Evolutionary conservation across 2,797 vertebrate genomes (phyloP).

Genomic region (Clarias laeviceps): DNA sequence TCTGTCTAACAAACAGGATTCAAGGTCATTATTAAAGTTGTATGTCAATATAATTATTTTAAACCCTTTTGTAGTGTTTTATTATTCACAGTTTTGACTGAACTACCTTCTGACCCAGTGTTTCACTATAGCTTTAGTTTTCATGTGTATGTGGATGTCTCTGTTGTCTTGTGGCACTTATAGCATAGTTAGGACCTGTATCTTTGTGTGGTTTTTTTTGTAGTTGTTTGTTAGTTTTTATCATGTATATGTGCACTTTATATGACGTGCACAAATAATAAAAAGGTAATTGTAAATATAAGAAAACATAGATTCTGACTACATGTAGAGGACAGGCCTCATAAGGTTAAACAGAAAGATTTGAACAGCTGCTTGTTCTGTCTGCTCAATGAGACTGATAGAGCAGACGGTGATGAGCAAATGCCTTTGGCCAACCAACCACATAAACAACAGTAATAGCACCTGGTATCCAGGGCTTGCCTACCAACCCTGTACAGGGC

Average conservation of each 20-base stretch:
- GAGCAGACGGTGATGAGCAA: conserved; percentile 52
- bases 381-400: conserved; percentile 68
- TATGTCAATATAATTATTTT: neutral
- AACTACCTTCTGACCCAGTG: neutral
- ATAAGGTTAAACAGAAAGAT: conserved; percentile 51
- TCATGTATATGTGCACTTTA: neutral
- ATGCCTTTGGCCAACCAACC: conserved; percentile 41
- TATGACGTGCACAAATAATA: neutral
- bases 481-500: neutral
- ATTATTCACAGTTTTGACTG: neutral
- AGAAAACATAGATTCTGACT: neutral
- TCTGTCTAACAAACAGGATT: neutral
- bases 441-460: conserved; percentile 43
- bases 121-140: neutral
- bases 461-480: neutral
- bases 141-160: neutral
- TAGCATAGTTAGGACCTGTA: neutral
- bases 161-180: neutral
- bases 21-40: neutral
- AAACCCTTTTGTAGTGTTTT: neutral
- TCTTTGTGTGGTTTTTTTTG: neutral
- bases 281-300: neutral
- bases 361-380: conserved; percentile 77
- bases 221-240: too few species aligned
- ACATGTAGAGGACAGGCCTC: conserved; percentile 66